These are phyloP conservation scores for Elephas maximus DNA, from an alignment of 2,113 vertebrate genomes.

Conservation along the genomic window DNA sequence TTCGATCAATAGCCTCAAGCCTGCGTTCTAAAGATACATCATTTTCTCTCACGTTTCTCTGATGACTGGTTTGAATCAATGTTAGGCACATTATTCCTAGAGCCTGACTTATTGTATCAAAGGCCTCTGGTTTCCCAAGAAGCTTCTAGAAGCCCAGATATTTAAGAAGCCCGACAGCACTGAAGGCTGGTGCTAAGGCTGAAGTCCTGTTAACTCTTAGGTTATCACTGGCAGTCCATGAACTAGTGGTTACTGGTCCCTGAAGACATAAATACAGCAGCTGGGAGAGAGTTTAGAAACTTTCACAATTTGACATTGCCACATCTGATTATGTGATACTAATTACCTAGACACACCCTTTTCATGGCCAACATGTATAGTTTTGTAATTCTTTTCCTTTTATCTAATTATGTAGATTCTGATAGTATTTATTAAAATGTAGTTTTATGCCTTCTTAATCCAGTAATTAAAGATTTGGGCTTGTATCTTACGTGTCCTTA, in stretches of 20 bases:
- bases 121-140: conserved; percentile 59
- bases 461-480: background rate
- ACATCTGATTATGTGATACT: background rate
- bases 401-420: background rate
- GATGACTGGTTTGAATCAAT: conserved; percentile 48
- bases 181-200: background rate
- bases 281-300: background rate
- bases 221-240: background rate
- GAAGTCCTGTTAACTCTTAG: background rate
- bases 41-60: conserved; percentile 11
- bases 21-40: conserved; percentile 66
- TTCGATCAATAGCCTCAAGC: conserved; percentile 56
- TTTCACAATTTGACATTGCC: background rate
- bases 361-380: no score
- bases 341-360: background rate
- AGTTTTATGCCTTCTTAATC: background rate
- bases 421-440: background rate
- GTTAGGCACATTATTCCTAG: conserved; percentile 51
- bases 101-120: conserved; percentile 32
- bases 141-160: conserved; percentile 21
- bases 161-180: background rate
- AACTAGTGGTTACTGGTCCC: background rate
- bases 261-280: background rate
- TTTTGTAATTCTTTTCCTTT: background rate
- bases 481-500: background rate